Conservation (phyloP, 2,113 vertebrate genomes). For the Myiozetetes cayanensis region DNA sequence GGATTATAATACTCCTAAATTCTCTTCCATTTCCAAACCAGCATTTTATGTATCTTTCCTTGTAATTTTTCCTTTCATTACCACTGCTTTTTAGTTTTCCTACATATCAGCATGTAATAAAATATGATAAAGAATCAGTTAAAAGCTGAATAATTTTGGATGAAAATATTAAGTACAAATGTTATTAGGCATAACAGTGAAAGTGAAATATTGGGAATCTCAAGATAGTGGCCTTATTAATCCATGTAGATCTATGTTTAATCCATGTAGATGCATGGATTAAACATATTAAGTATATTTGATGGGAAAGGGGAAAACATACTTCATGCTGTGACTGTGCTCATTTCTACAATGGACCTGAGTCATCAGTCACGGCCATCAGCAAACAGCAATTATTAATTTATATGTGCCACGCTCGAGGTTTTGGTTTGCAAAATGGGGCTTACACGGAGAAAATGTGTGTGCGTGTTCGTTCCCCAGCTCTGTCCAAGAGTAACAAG, state of each 20-base stretch:
- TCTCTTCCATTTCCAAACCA: not conserved
- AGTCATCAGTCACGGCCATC: not conserved
- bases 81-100: not conserved
- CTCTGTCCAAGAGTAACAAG: slow-evolving; percentile 88
- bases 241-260: not conserved
- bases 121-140: not conserved
- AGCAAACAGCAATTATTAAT: not conserved
- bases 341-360: not conserved
- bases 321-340: not conserved
- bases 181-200: not conserved
- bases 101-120: not conserved
- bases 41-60: not conserved
- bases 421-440: not conserved
- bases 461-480: slow-evolving; percentile 57
- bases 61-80: not conserved
- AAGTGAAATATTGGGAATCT: not conserved
- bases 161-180: not conserved
- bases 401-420: not conserved
- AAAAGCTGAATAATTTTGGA: not conserved
- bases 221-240: not conserved
- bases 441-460: not conserved
- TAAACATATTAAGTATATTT: not conserved
- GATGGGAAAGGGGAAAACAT: not conserved
- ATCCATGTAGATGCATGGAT: too few species aligned
- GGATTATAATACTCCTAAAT: not conserved